phyloP scores from a whole-genome alignment of 2,888 invertebrate species.

The Drosophila leonis region DNA sequence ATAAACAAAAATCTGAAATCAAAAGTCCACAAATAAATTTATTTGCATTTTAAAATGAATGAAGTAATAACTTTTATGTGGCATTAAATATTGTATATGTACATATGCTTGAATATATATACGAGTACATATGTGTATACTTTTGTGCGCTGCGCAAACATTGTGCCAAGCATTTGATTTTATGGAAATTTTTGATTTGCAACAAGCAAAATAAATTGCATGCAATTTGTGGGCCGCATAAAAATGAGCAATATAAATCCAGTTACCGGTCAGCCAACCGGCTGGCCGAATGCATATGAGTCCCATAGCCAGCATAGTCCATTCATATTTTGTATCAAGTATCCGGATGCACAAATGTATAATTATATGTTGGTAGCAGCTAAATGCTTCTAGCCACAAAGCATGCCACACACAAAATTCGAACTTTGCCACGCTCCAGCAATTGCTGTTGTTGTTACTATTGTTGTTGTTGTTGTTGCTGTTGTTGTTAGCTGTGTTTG shows the following conservation, averaged over 20 bases:
- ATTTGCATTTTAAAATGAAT: conserved; percentile 77
- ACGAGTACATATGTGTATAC: no score
- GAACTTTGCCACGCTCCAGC: conserved; percentile 11
- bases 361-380: conserved; percentile 60
- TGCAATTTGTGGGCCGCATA: conserved; percentile 74
- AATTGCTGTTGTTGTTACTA: conserved; percentile 14
- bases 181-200: conserved; percentile 78
- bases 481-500: conserved; percentile 22
- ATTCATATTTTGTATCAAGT: conserved; percentile 34
- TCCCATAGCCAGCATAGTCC: conserved; percentile 5
- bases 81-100: conserved; percentile 63
- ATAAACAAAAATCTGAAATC: conserved; percentile 39
- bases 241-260: conserved; percentile 70
- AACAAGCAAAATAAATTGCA: conserved; percentile 77
- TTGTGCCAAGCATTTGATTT: conserved; percentile 68
- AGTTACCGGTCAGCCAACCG: conserved; percentile 26
- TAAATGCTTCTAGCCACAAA: conserved; percentile 53
- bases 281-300: conserved; percentile 26
- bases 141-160: conserved; percentile 68
- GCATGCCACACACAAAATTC: conserved; percentile 33
- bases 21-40: conserved; percentile 63
- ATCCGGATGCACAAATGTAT: conserved; percentile 57
- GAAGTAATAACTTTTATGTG: conserved; percentile 77
- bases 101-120: not conserved
- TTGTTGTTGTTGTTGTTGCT: conserved; percentile 14